These are phyloP conservation scores for Mechanitis messenoides DNA, from an alignment of 2,888 invertebrate species.

Conservation along the genomic window DNA sequence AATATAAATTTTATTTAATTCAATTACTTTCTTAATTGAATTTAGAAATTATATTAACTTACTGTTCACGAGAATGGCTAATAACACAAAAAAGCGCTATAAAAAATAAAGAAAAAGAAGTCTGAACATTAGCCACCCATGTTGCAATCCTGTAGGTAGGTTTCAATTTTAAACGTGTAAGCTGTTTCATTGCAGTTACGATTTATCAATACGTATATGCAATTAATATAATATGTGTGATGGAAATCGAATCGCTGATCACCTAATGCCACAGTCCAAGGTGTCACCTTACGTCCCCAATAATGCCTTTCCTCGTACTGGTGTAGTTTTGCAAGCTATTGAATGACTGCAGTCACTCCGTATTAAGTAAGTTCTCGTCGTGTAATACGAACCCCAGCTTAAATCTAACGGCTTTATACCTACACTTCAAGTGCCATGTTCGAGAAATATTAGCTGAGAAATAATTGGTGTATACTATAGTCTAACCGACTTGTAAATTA, in stretches of 20 bases:
- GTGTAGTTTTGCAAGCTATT: constrained; percentile 69
- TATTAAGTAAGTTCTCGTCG: constrained; percentile 66
- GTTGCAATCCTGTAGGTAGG: constrained; percentile 1
- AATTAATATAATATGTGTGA: constrained; percentile 8
- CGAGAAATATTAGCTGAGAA: constrained; percentile 45
- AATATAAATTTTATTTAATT: no score
- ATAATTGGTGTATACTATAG: no score
- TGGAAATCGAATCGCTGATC: constrained; percentile 28
- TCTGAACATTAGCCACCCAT: not conserved
- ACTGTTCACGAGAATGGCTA: no score
- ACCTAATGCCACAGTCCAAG: constrained; percentile 52
- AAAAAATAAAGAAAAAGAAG: not conserved
- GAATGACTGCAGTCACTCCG: constrained; percentile 63
- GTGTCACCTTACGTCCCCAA: constrained; percentile 70
- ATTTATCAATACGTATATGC: not conserved
- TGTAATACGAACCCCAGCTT: constrained; percentile 64
- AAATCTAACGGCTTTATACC: constrained; percentile 59
- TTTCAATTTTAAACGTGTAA: not conserved
- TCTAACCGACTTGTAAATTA: no score
- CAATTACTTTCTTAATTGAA: no score
- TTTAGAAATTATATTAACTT: no score
- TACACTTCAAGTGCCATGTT: constrained; percentile 56
- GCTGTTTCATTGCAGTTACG: constrained; percentile 3
- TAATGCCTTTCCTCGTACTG: constrained; percentile 61
- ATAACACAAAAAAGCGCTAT: no score